phyloP scores from a whole-genome alignment of 2,888 invertebrate genomes.

The Elmis aenea region DNA sequence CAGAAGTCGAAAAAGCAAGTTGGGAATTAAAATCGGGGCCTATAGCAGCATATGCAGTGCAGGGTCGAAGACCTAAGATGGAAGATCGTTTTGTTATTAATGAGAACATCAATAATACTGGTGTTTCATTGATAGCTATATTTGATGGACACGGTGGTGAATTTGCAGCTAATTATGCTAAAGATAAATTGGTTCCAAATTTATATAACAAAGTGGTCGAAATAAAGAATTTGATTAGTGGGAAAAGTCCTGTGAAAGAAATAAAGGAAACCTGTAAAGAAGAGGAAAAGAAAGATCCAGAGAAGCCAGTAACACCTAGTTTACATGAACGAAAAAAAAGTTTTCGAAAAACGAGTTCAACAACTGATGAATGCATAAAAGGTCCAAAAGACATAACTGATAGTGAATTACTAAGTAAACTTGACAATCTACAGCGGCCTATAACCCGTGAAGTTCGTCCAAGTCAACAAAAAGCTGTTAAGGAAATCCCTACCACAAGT shows the following conservation, averaged over 20 bases:
- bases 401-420: conserved; percentile 59
- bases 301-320: conserved; percentile 40
- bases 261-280: conserved; percentile 24
- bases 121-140: conserved; percentile 83
- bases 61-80: conserved; percentile 87
- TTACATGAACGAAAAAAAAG: conserved; percentile 57
- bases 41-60: conserved; percentile 84
- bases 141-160: conserved; percentile 96
- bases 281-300: conserved; percentile 47
- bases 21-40: conserved; percentile 75
- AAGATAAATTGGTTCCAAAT: conserved; percentile 79
- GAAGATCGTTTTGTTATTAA: conserved; percentile 91
- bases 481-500: conserved; percentile 51
- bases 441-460: conserved; percentile 60
- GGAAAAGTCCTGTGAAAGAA: conserved; percentile 43
- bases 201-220: conserved; percentile 72
- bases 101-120: conserved; percentile 78
- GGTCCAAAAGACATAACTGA: conserved; percentile 58
- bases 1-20: conserved; percentile 54
- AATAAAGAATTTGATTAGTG: conserved; percentile 63
- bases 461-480: conserved; percentile 47
- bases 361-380: conserved; percentile 50
- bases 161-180: conserved; percentile 89
- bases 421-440: conserved; percentile 57
- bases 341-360: conserved; percentile 59